These are phyloP conservation scores for Cygnus buccinator DNA, from an alignment of 2,113 vertebrate species.

Conservation along the genomic window DNA sequence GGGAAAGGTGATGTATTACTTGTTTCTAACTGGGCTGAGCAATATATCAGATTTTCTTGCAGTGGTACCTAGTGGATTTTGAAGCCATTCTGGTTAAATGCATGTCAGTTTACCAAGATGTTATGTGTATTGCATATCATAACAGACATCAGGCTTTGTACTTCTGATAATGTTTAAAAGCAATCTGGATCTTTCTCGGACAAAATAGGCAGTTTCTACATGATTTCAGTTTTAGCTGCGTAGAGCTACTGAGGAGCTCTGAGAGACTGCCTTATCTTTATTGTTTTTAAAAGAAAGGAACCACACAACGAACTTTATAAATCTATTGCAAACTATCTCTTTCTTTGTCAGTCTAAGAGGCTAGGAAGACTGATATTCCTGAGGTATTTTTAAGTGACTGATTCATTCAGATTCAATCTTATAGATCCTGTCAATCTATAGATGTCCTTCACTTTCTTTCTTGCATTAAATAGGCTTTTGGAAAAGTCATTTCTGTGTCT, in stretches of 20 bases:
- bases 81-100: neutral
- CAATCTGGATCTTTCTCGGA: neutral
- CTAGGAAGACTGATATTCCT: neutral
- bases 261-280: neutral
- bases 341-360: neutral
- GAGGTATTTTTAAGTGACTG: neutral
- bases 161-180: neutral
- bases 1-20: neutral
- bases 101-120: neutral
- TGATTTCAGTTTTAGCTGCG: neutral
- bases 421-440: neutral
- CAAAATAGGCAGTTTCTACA: neutral
- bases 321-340: neutral
- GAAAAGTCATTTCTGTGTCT: neutral
- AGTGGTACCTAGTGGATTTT: neutral
- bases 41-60: neutral
- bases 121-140: neutral
- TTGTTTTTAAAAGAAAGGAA: neutral
- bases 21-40: neutral
- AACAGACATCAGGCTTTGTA: neutral
- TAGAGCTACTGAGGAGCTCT: neutral
- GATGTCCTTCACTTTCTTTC: neutral
- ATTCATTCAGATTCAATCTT: neutral
- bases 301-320: neutral
- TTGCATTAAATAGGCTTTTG: neutral